Conservation (phyloP, 1,140 invertebrate species). For the Pararge aegeria region DNA sequence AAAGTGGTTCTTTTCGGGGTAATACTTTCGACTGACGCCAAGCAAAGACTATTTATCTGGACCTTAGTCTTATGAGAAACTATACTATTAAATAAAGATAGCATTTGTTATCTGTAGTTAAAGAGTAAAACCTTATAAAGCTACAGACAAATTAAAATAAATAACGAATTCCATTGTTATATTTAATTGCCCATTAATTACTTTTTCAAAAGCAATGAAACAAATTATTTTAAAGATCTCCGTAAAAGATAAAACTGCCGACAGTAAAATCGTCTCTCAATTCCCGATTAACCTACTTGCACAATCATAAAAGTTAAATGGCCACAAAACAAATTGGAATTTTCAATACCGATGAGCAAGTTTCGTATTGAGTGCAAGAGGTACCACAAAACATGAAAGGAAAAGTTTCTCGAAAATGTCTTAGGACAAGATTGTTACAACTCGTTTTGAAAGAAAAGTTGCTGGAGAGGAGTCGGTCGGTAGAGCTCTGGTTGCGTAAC, state of each 20-base stretch:
- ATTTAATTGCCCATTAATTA: too few species aligned
- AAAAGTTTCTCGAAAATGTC: slow-evolving; percentile 19
- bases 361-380: slow-evolving; percentile 20
- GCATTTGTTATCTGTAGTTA: too few species aligned
- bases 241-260: not conserved
- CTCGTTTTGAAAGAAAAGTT: slow-evolving; percentile 27
- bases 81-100: too few species aligned
- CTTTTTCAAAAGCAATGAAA: not conserved
- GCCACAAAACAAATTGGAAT: slow-evolving; percentile 20
- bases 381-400: slow-evolving; percentile 21
- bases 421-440: slow-evolving; percentile 23
- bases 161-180: too few species aligned
- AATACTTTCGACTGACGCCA: too few species aligned
- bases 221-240: not conserved
- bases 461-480: slow-evolving; percentile 1
- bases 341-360: slow-evolving; percentile 22
- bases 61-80: too few species aligned
- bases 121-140: too few species aligned
- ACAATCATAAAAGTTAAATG: slow-evolving; percentile 24
- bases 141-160: too few species aligned
- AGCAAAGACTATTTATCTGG: too few species aligned
- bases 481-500: slow-evolving; percentile 12
- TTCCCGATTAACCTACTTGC: slow-evolving; percentile 10
- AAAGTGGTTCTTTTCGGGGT: too few species aligned
- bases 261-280: slow-evolving; percentile 2